Base-by-base conservation (phyloP, 2,113 vertebrate species). In the Pangasianodon hypophthalmus region DNA sequence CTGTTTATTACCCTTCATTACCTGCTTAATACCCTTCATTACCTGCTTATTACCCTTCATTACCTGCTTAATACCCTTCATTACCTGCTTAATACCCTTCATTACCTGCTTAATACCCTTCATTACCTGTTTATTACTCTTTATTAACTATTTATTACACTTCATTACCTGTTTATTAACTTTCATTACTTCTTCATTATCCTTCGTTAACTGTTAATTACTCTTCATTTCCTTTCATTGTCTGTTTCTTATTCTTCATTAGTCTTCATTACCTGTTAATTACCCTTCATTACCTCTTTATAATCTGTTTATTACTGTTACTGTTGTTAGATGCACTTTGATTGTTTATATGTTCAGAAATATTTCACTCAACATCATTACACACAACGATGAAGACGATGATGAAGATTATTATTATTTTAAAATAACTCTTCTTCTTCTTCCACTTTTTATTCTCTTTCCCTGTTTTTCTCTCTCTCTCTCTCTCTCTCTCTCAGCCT, bases 401-500 rank as follows among this genome's bases (percentile, higher is more conserved):
- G 46, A 46, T 46, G 46, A 46, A 3, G 0, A 52, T 19, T 4
- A 56, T 56, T 37, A 58, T 58, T 58, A 58, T 5, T 58, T 1
- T 60, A 19, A 60, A 64, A 26, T 64, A 64, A 29, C 60, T 37
- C 37, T 37, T 37, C 37, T 37, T 37, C 37, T 37, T 37, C 37
- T 37, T 37, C 58, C 21, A 7, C 58, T 26, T 62, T 24, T 26
- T 26, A 2, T 8, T 75, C 37, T 75, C 62, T 29, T 26, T 29
- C 62, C 4, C 62, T 64, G 10, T 62, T 10, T 41, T n/a, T 86
- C 8, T 50, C 19, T 64, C 56, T 73, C 13, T 83, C 54, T 44
- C 92, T 90, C 93, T 0, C 75, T 90, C 93, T 93, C 92, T 84
- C 90, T 88, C 94, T 89, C 94, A 99, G 98, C 98, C 29, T 97